Base-by-base conservation (phyloP, 1,140 invertebrate genomes). In the Euwallacea fornicatus region DNA sequence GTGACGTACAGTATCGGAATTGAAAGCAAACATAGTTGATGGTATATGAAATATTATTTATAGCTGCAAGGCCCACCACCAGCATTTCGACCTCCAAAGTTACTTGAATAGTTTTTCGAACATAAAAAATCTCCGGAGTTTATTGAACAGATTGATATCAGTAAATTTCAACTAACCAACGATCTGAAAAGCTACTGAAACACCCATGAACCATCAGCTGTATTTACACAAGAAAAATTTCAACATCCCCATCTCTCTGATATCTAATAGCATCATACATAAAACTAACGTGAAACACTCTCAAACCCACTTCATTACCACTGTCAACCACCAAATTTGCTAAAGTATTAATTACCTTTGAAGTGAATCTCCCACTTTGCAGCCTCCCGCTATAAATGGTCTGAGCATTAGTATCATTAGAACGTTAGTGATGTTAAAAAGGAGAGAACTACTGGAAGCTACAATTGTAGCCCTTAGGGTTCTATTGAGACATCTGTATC, bases 181-280 rank as follows among this genome's bases (percentile, higher is more conserved):
- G 21, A 33, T 33, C 21, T 33, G 21, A 33, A 33, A 33, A 33
- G 21, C 21, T 33, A 33, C 21, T 33, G 4, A 33, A 33, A 33
- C 21, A 4, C 21, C 21, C 4, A 33, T 33, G 21, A 33, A 33
- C 4, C 21, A 33, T 33, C 21, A 33, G 4, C 21, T 33, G 4
- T 33, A 33, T 33, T 33, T 33, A 4, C 4, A 33, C 21, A 33
- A 33, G 4, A 33, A 33, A 33, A 33, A 33, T 4, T 33, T 33
- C 21, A 33, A 33, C 4, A 33, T 33, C 4, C 21, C 4, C 16
- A 62, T 62, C 44, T 6, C 4, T 42, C 44, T 43, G 59, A 62
- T 62, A 62, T 46, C 60, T 62, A 3, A 62, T 62, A 2, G 60
- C 42, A 15, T 62, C 60, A 62, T 62, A 62, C 60, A 62, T 62